These are phyloP conservation scores for Alloplasta piceator DNA, from an alignment of 2,888 invertebrate species.

Conservation along the genomic window DNA sequence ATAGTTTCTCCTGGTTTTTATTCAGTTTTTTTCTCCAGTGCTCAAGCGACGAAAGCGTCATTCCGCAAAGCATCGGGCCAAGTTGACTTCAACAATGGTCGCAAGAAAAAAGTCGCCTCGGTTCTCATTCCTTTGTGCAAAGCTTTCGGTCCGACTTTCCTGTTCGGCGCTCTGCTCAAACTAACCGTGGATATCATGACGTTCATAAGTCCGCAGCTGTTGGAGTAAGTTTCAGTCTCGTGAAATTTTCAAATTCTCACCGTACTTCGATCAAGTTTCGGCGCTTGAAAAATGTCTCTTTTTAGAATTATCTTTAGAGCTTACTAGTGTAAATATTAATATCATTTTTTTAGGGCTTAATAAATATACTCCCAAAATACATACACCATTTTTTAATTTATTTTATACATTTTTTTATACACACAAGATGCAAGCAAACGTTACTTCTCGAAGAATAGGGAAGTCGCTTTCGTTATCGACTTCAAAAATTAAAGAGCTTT, in stretches of 20 bases:
- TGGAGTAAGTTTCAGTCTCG: conserved; percentile 89
- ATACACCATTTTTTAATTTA: no score
- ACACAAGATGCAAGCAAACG: no score
- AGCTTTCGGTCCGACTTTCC: conserved; percentile 94
- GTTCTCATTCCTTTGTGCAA: conserved; percentile 93
- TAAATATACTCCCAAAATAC: not conserved
- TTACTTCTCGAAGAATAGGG: no score
- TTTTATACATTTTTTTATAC: no score
- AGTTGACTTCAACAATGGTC: conserved; percentile 89
- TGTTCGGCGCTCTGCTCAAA: conserved; percentile 94
- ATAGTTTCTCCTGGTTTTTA: conserved; percentile 44
- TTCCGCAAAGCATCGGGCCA: conserved; percentile 89
- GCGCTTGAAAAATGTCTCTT: no score
- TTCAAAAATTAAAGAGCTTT: no score
- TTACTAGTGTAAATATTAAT: no score
- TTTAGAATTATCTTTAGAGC: no score
- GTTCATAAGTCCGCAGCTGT: conserved; percentile 95
- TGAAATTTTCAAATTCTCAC: no score
- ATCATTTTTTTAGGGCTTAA: no score
- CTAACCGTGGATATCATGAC: conserved; percentile 92
- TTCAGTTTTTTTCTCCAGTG: conserved; percentile 72
- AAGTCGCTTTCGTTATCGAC: no score
- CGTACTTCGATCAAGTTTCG: no score
- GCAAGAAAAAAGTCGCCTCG: conserved; percentile 90
- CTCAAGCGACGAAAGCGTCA: conserved; percentile 85